Evolutionary conservation across 2,113 vertebrate species (phyloP).

Genomic region (Pterocles burchelli): DNA sequence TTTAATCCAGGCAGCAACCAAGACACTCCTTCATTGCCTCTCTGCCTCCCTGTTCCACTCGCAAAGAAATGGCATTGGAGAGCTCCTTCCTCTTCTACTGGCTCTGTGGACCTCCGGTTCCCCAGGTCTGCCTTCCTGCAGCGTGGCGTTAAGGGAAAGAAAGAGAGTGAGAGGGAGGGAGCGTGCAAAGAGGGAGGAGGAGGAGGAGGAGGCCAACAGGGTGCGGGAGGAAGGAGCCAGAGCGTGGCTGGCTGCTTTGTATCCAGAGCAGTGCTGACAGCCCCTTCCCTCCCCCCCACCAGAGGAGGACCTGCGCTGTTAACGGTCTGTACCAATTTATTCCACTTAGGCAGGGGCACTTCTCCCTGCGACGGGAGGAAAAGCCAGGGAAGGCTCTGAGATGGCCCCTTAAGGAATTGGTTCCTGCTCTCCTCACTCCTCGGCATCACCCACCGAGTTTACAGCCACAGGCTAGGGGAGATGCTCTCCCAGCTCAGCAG

Average conservation of each 20-base stretch:
- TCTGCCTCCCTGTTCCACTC: background rate
- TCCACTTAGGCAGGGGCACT: slow-evolving; percentile 80
- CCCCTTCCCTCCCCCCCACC: slow-evolving; percentile 64
- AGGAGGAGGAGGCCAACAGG: slow-evolving; percentile 16
- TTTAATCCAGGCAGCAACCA: slow-evolving; percentile 42
- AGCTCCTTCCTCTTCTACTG: slow-evolving; percentile 38
- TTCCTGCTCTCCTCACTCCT: background rate
- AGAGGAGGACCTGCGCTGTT: slow-evolving; percentile 74
- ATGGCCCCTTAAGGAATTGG: slow-evolving; percentile 34
- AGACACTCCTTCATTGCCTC: background rate
- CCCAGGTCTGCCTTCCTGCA: slow-evolving; percentile 33
- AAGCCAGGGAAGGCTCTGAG: background rate
- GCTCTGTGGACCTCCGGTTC: background rate
- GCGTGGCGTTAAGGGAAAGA: slow-evolving; percentile 20
- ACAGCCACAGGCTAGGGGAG: background rate
- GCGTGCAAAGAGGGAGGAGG: background rate
- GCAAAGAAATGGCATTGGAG: background rate
- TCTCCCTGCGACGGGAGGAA: background rate
- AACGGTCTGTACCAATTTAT: slow-evolving; percentile 88
- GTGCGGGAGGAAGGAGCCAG: slow-evolving; percentile 60
- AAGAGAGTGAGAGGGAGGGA: slow-evolving; percentile 26
- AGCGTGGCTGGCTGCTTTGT: slow-evolving; percentile 81
- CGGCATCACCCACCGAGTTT: background rate
- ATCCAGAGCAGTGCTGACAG: slow-evolving; percentile 79
- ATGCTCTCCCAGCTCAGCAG: background rate